Evolutionary conservation across 2,888 invertebrate species (phyloP).

Genomic region (Lasioglossum zephyrum): DNA sequence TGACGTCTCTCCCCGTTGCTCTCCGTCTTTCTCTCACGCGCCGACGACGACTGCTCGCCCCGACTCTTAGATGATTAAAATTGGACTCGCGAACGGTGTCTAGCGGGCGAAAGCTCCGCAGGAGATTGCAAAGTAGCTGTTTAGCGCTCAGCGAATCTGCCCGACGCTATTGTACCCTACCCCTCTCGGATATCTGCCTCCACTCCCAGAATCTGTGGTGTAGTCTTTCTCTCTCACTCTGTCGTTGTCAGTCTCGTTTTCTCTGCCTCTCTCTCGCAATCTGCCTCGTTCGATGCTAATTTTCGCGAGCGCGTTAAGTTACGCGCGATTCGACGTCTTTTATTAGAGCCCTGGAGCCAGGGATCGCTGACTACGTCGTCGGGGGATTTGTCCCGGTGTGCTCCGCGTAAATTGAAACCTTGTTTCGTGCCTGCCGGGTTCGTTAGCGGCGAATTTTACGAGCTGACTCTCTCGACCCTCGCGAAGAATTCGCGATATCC

Average conservation of each 20-base stretch:
- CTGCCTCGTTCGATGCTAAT: constrained; percentile 33
- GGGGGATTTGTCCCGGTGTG: constrained; percentile 14
- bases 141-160: constrained; percentile 22
- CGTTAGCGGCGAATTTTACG: constrained; percentile 28
- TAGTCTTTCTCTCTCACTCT: background rate
- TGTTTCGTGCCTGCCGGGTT: constrained; percentile 18
- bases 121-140: constrained; percentile 55
- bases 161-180: background rate
- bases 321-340: constrained; percentile 16
- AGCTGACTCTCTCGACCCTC: background rate
- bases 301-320: background rate
- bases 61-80: constrained; percentile 67
- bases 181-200: background rate
- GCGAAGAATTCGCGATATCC: background rate
- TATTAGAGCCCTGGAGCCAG: constrained; percentile 16
- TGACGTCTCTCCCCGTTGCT: constrained; percentile 45
- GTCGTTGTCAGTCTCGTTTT: background rate
- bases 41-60: constrained; percentile 6
- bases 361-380: constrained; percentile 29
- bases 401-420: constrained; percentile 35
- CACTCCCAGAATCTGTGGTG: background rate
- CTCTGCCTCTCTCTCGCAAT: background rate
- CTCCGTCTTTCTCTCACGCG: constrained; percentile 21
- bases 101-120: background rate
- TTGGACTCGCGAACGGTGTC: constrained; percentile 31